A percentile compares a stretch with the other conserved stretches of the same genome.
Evolutionary conservation across 1,140 invertebrate genomes (phyloP).

Genomic region (Bombus fervidus): DNA sequence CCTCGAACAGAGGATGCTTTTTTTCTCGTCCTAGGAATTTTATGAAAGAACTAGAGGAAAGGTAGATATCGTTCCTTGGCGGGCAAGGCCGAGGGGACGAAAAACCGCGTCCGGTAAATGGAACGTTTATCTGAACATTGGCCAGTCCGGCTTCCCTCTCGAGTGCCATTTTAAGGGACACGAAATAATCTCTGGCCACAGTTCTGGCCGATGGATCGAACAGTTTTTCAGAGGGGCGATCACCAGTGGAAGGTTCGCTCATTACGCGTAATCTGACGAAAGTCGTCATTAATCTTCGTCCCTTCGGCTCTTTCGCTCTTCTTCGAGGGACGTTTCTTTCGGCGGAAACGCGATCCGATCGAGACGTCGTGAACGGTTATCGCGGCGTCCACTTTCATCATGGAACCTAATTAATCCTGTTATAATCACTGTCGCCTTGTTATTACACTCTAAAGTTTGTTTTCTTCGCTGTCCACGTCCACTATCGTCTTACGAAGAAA

Average conservation of each 20-base stretch:
- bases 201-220: conserved; percentile 14
- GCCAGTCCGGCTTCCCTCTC: conserved; percentile 1
- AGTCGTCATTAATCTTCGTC: conserved; percentile 62
- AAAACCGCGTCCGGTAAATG: conserved; percentile 14
- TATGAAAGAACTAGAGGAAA: neutral
- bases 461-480: neutral
- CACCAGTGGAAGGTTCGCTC: conserved; percentile 10
- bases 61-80: too few species aligned
- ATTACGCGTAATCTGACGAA: conserved; percentile 65
- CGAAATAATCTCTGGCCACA: conserved; percentile 45
- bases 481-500: neutral
- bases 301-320: conserved; percentile 9
- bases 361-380: conserved; percentile 6
- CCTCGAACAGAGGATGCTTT: too few species aligned
- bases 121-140: conserved; percentile 38
- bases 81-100: neutral
- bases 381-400: conserved; percentile 28
- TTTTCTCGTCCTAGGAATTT: neutral
- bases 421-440: conserved; percentile 46
- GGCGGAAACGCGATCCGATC: conserved; percentile 39
- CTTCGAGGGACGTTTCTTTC: neutral
- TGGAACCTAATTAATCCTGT: conserved; percentile 50
- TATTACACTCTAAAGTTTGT: conserved; percentile 23
- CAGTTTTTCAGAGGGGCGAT: conserved; percentile 23
- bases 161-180: conserved; percentile 43